Base-by-base conservation (phyloP, 2,888 invertebrate species). In the Eudemis profundana region DNA sequence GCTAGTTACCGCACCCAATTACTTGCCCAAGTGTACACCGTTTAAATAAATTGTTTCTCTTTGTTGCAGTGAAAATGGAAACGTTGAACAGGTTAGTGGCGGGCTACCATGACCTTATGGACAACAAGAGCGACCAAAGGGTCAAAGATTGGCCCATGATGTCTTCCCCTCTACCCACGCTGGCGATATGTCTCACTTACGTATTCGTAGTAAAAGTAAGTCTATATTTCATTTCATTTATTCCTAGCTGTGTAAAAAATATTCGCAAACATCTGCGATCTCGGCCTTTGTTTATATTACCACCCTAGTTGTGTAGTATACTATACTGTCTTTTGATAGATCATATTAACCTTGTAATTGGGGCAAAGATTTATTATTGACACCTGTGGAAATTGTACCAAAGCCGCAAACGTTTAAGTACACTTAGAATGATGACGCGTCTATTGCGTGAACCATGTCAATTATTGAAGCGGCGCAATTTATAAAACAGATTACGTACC, bases 41-140 rank as follows among this genome's bases (percentile, higher is more conserved):
- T 33, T 23, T 19, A 14, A 23, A 14, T 33, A 33, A 2, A 17
- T 17, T 10, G 5, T 71, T 73, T 78, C 62, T 73, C 44, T 46
- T 84, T 88, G 85, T 91, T 89, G 15, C 87, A 90, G 92, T 81
- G 74, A 90, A 84, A 86, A 96, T 96, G 95, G 93, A 93, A 78
- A 74, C 93, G 78, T 84, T 95, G 67, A 83, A 85, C 77, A 89
- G 87, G 77, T 79, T 95, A 72, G 93, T 94, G 75, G 95, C 94
- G 73, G 93, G 93, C 21, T 96, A 96, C 85, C 93, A 94, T 75
- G 96, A 97, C 82, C 81, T 97, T 67, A 96, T 97, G 96, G 96
- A 96, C 84, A 96, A 97, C 82, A 95, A 96, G 87, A 96, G 97
- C 82, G 96, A 98, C 89, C 95, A 95, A 33, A 93, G 97, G 74